phyloP scores from a whole-genome alignment of 1,140 invertebrate genomes.

The Ips typographus region DNA sequence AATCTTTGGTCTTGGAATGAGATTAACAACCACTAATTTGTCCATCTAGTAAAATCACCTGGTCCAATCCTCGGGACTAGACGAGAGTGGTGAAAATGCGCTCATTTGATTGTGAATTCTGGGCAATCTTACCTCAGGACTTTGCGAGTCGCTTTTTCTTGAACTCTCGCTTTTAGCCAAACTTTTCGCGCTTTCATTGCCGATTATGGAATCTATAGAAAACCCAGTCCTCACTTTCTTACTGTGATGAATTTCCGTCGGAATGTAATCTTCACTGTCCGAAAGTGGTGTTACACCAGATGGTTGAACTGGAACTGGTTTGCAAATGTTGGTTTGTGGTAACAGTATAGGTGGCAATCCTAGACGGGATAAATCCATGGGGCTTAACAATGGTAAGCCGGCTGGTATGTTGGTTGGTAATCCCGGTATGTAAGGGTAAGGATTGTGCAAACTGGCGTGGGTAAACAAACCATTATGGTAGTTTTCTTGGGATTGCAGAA shows the following conservation, averaged over 20 bases:
- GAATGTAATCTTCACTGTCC: slow-evolving; percentile 44
- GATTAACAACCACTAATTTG: slow-evolving; percentile 1
- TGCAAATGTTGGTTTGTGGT: slow-evolving; percentile 54
- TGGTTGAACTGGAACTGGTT: slow-evolving; percentile 57
- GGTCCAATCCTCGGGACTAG: slow-evolving; percentile 47
- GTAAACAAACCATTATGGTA: slow-evolving; percentile 53
- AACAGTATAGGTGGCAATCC: slow-evolving; percentile 45
- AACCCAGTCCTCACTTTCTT: slow-evolving; percentile 50
- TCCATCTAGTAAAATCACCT: slow-evolving; percentile 44
- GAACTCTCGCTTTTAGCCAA: slow-evolving; percentile 33
- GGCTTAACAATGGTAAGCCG: slow-evolving; percentile 47
- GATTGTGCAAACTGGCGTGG: slow-evolving; percentile 51
- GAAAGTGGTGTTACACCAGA: slow-evolving; percentile 45
- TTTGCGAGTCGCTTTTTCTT: slow-evolving; percentile 38
- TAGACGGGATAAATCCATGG: slow-evolving; percentile 49
- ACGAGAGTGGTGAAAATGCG: slow-evolving; percentile 48
- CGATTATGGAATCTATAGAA: slow-evolving; percentile 51
- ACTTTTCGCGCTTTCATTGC: slow-evolving; percentile 37
- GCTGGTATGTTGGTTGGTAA: slow-evolving; percentile 40
- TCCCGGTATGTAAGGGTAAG: slow-evolving; percentile 47
- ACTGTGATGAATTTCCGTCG: slow-evolving; percentile 40
- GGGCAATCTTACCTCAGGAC: slow-evolving; percentile 37
- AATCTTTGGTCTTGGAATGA: slow-evolving; percentile 42
- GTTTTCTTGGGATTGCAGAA: slow-evolving; percentile 47
- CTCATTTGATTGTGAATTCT: slow-evolving; percentile 47